Percentiles rank a stretch among this genome's conserved stretches.
Conservation (phyloP, 2,797 vertebrate species). For the Coracias cyanogaster region DNA sequence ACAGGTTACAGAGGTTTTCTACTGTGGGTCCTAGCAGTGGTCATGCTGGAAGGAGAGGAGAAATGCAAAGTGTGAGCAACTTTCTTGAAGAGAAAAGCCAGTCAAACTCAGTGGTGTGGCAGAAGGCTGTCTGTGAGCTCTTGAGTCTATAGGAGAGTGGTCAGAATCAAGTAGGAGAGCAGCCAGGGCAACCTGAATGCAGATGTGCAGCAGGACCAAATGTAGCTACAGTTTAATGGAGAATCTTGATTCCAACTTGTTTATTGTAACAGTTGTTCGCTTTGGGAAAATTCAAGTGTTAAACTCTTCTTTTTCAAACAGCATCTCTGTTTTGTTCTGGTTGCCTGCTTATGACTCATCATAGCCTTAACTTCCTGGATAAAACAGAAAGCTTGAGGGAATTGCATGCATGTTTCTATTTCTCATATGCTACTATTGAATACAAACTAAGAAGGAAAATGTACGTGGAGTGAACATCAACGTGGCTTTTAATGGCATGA, state of each 20-base stretch:
- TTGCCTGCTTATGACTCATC: conserved; percentile 7
- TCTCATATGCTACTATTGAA: not conserved
- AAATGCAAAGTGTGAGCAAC: not conserved
- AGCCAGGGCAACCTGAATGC: not conserved
- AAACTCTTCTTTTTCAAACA: not conserved
- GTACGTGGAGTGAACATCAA: not conserved
- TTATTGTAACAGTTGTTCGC: not conserved
- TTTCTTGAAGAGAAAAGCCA: not conserved
- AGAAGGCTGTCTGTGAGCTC: not conserved
- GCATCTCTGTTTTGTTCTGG: not conserved
- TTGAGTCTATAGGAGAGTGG: not conserved
- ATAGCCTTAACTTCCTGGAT: not conserved
- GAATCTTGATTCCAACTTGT: not conserved
- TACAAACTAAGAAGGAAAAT: not conserved
- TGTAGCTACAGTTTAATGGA: not conserved
- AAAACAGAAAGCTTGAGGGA: not conserved
- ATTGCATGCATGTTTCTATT: not conserved
- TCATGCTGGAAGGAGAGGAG: not conserved
- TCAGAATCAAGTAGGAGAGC: not conserved
- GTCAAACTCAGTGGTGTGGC: not conserved
- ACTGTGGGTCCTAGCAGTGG: not conserved
- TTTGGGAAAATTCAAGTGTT: not conserved
- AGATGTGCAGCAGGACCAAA: not conserved
- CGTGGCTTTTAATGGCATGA: not conserved
- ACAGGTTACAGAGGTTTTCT: not conserved